Conservation (phyloP, 2,797 vertebrate genomes). For the Erethizon dorsatum region DNA sequence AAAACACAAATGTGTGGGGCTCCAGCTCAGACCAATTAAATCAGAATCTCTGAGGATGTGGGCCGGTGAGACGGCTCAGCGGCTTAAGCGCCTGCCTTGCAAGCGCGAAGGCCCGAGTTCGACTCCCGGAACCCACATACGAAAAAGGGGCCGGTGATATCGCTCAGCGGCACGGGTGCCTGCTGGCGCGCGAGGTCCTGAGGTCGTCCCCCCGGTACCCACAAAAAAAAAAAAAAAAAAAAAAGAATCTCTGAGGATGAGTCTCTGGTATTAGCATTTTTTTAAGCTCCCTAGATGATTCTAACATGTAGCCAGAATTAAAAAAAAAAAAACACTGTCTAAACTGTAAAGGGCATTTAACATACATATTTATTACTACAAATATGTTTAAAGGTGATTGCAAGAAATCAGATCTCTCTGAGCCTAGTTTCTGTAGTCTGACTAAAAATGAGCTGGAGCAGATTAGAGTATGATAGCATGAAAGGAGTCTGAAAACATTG, state of each 20-base stretch:
- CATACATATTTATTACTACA: not conserved
- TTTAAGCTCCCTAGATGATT: constrained; percentile 53
- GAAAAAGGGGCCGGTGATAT: too few relatives aligned
- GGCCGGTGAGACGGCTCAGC: too few relatives aligned
- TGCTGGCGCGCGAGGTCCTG: too few relatives aligned
- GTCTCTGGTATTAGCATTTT: not conserved
- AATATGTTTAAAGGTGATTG: constrained; percentile 4
- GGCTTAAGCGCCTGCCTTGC: too few relatives aligned
- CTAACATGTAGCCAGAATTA: not conserved
- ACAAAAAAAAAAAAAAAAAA: too few relatives aligned
- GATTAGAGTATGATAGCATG: not conserved
- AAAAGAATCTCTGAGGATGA: constrained; percentile 43
- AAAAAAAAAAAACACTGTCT: constrained; percentile 23
- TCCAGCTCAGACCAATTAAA: constrained; percentile 60
- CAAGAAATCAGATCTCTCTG: constrained; percentile 37
- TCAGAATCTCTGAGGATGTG: constrained; percentile 22
- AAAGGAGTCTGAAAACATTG: constrained; percentile 51
- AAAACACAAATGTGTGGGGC: constrained; percentile 14
- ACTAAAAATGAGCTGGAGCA: constrained; percentile 36
- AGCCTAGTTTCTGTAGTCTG: constrained; percentile 10
- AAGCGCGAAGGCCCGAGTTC: too few relatives aligned
- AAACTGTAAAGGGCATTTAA: not conserved
- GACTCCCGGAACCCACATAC: too few relatives aligned
- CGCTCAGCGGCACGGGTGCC: too few relatives aligned
- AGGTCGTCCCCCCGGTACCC: too few relatives aligned